Evolutionary conservation across 2,113 vertebrate species (phyloP).

Genomic region (Scomber japonicus): DNA sequence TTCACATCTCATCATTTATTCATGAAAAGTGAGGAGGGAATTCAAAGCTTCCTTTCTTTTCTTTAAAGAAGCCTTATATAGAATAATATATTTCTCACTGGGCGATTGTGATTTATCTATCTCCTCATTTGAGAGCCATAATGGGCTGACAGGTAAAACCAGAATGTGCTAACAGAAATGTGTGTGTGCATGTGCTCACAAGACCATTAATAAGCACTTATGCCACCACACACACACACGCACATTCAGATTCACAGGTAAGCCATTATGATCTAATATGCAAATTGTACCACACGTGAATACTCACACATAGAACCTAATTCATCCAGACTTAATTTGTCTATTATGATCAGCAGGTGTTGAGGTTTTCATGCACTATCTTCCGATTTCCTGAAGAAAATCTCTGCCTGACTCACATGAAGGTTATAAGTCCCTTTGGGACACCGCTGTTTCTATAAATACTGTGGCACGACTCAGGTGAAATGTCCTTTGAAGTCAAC

Average conservation of each 20-base stretch:
- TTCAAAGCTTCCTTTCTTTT: conserved; percentile 68
- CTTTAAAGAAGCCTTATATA: conserved; percentile 45
- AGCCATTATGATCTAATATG: neutral
- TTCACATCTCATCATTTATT: conserved; percentile 78
- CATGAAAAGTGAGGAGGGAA: conserved; percentile 70
- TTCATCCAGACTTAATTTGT: conserved; percentile 7
- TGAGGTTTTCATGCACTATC: conserved; percentile 6
- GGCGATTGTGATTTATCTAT: conserved; percentile 50
- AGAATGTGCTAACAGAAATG: conserved; percentile 6
- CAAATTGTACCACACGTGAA: neutral
- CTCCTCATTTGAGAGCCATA: conserved; percentile 39
- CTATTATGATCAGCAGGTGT: conserved; percentile 23
- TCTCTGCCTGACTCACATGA: conserved; percentile 10
- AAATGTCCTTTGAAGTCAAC: conserved; percentile 62
- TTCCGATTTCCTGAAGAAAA: conserved; percentile 12
- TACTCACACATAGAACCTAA: neutral
- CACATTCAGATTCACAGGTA: neutral
- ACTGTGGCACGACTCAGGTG: conserved; percentile 42
- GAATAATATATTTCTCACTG: conserved; percentile 57
- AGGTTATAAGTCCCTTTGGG: conserved; percentile 39
- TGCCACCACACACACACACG: neutral
- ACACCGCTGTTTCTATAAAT: conserved; percentile 58
- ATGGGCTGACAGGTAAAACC: conserved; percentile 1
- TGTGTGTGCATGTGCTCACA: neutral
- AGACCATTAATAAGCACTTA: conserved; percentile 15